These are phyloP conservation scores for Sterrhoptilus dennistouni DNA, from an alignment of 2,113 vertebrate species.

Conservation along the genomic window DNA sequence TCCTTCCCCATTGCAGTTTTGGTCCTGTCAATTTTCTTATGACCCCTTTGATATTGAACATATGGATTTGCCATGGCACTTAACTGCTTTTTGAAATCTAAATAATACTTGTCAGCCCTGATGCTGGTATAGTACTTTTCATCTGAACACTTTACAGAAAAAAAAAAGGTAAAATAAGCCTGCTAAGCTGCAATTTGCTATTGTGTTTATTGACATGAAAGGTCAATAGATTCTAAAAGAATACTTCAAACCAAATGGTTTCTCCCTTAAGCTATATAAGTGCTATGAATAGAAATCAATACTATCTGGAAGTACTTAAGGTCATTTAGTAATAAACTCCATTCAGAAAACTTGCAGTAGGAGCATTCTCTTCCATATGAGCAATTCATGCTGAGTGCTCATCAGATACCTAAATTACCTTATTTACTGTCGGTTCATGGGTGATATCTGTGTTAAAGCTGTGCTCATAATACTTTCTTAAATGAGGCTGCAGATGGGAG, in stretches of 20 bases:
- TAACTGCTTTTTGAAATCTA: neutral
- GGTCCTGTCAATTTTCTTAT: neutral
- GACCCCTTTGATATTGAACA: neutral
- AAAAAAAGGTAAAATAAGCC: neutral
- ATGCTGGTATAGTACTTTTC: neutral
- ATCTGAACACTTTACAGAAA: neutral
- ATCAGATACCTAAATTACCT: neutral
- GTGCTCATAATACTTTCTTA: neutral
- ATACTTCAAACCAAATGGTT: neutral
- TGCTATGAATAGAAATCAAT: neutral
- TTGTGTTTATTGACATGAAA: neutral
- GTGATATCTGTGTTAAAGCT: neutral
- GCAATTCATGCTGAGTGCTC: neutral
- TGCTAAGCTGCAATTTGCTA: neutral
- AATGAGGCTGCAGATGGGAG: neutral
- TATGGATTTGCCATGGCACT: neutral
- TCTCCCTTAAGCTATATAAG: neutral
- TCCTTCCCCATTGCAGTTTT: neutral
- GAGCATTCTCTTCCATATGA: neutral
- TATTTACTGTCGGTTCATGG: neutral
- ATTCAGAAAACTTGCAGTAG: neutral
- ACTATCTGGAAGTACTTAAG: neutral
- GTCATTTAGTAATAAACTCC: neutral
- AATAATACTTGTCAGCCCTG: neutral
- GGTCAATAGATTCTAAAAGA: neutral